A percentile compares a stretch with the other conserved stretches of the same genome.
These are phyloP conservation scores for Python bivittatus DNA, from an alignment of 2,113 vertebrate genomes.

Conservation along the genomic window DNA sequence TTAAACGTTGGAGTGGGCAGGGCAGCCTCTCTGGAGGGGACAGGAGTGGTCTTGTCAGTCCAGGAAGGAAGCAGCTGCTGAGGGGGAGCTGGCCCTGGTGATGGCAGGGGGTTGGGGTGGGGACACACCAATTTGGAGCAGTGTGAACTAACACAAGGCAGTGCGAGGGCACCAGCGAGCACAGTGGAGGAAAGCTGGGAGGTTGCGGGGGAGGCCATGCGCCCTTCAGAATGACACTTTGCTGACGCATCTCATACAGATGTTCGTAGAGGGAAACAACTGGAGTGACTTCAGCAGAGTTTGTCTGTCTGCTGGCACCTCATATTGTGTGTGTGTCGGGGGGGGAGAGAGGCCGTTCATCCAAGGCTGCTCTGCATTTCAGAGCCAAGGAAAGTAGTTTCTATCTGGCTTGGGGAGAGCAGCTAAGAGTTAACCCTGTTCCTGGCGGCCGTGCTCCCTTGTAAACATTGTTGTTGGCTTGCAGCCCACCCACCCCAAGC, in stretches of 20 bases:
- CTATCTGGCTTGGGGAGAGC: background rate
- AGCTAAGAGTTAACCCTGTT: slow-evolving; percentile 22
- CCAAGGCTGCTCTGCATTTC: background rate
- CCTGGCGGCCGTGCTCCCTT: slow-evolving; percentile 14
- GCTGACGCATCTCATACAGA: background rate
- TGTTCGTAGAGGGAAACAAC: background rate
- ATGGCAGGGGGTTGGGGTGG: background rate
- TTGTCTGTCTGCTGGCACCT: background rate
- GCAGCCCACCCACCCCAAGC: background rate
- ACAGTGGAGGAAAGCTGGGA: background rate
- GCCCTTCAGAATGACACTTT: too few species aligned
- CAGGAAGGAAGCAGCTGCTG: background rate
- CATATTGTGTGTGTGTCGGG: too few species aligned
- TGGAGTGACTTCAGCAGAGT: background rate
- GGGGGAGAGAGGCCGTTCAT: background rate
- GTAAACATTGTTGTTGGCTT: slow-evolving; percentile 23
- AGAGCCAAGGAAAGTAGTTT: background rate
- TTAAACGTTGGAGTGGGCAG: too few species aligned
- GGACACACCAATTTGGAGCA: background rate
- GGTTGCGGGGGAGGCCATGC: background rate
- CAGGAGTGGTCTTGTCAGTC: background rate
- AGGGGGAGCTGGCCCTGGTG: background rate
- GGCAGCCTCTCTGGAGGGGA: background rate
- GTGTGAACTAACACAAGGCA: background rate
- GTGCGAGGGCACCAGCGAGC: background rate